These are phyloP conservation scores for Ophiothrix spiculata DNA, from an alignment of 35 echinoderm and acorn worm genomes.

Conservation along the genomic window DNA sequence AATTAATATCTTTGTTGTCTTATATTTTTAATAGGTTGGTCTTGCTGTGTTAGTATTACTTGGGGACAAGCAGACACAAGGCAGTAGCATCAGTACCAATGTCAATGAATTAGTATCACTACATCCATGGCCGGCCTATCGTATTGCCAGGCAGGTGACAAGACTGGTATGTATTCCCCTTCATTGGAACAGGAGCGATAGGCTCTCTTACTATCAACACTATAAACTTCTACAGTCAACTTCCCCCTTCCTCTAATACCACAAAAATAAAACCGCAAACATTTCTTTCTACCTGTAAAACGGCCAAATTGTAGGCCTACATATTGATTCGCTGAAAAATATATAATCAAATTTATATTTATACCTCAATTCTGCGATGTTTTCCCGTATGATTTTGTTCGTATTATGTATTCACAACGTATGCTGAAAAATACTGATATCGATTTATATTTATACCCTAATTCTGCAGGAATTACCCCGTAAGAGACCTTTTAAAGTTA, in stretches of 20 bases:
- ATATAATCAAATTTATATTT: no score
- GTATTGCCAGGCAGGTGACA: constrained; percentile 88
- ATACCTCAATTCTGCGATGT: no score
- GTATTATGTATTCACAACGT: no score
- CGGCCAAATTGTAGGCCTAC: constrained; percentile 22
- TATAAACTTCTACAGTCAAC: no score
- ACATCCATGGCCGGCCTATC: constrained; percentile 79
- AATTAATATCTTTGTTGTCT: neutral
- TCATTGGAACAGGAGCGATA: no score
- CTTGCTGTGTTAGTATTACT: constrained; percentile 64
- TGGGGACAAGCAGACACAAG: constrained; percentile 35
- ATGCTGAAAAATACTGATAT: no score
- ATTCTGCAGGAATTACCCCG: no score
- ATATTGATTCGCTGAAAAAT: constrained; percentile 48
- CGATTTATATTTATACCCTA: no score
- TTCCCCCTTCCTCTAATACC: constrained; percentile 46
- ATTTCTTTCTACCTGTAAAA: neutral
- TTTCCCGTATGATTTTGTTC: no score
- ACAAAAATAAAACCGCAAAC: constrained; percentile 29
- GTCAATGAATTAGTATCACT: constrained; percentile 48
- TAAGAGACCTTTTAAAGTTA: no score
- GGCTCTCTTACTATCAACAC: no score
- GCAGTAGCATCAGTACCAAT: constrained; percentile 31
- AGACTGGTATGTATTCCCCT: constrained; percentile 83
- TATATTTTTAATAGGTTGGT: constrained; percentile 50